Base-by-base conservation (phyloP, 2,888 invertebrate genomes). In the Ceraclea dissimilis region DNA sequence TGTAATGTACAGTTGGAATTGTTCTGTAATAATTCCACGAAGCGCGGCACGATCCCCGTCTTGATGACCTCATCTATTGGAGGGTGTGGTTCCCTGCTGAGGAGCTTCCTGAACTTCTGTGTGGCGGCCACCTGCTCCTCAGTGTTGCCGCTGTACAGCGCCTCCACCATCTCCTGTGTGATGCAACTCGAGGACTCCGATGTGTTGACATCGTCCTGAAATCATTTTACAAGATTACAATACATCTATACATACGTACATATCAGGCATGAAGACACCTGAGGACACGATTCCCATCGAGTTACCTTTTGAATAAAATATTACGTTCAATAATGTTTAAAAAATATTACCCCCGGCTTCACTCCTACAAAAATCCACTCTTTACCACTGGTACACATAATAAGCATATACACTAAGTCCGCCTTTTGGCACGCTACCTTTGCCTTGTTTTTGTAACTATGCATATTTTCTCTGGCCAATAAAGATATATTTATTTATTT, bases 31-130 rank as follows among this genome's bases (percentile, higher is more conserved):
- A 96, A 94, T 70, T 90, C 88, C 26, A 97, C 94, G 79, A 97
- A 94, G 73, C 86, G 84, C 34, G 95, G 95, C 63, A 97, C 91
- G 68, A 97, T 92, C 65, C 95, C 96, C 58, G 93, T 90, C 64
- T 86, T 81, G 68, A 97, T 94, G 46, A 97, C 96, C 79, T 94
- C 94, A 73, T 96, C 93, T 65, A 97, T 97, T 2, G 96, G 97
- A 54, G 97, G 97, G 79, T 95, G 93, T 2, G 96, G 95, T 74
- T 97, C 96, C 70, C 89, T 83, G 63, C 95, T 95, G 53, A 97
- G 75, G 51, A 97, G 79, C 75, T 95, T 96, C 58, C 97, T 81
- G 74, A 96, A 94, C 69, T 90, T 92, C 70, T 95, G 94, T 59
- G 93, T 93, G 4, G 94, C 93, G 66, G 79, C 76, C 61, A 95